phyloP scores from a whole-genome alignment of 2,113 vertebrate genomes.

The Sus scrofa region DNA sequence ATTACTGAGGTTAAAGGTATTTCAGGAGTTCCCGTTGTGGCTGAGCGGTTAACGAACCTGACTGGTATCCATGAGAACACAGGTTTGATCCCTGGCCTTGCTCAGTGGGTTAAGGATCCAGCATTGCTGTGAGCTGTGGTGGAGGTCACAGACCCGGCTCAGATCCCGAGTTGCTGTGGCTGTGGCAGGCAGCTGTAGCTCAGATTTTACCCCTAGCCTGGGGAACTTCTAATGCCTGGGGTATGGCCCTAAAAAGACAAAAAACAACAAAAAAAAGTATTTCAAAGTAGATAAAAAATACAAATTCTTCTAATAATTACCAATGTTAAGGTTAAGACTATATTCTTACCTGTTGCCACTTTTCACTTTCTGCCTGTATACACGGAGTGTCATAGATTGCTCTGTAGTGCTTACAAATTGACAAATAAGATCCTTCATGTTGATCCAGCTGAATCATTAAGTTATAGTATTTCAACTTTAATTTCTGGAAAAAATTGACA shows the following conservation, averaged over 20 bases:
- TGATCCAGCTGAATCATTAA: constrained; percentile 99
- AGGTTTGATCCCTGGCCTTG: too few species aligned
- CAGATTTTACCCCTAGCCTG: too few species aligned
- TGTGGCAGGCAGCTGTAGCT: too few species aligned
- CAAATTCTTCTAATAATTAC: not conserved
- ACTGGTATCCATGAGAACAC: too few species aligned
- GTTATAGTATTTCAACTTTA: constrained; percentile 99
- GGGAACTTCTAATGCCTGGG: too few species aligned
- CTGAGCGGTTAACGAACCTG: too few species aligned
- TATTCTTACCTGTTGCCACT: constrained; percentile 96
- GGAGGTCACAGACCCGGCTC: too few species aligned
- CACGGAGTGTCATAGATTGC: constrained; percentile 99
- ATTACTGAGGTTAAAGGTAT: not conserved
- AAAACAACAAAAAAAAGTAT: not conserved
- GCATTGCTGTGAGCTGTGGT: too few species aligned
- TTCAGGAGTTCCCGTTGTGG: not conserved
- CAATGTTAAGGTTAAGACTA: not conserved
- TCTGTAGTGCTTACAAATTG: constrained; percentile 99
- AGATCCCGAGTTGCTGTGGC: too few species aligned
- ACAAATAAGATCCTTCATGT: constrained; percentile 98
- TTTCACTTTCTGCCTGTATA: constrained; percentile 96
- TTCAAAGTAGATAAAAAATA: not conserved
- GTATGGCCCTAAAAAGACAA: too few species aligned
- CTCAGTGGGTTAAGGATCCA: too few species aligned
- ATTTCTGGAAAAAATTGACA: constrained; percentile 89